phyloP scores from a whole-genome alignment of 2,113 vertebrate genomes.

The Cottus gobio region DNA sequence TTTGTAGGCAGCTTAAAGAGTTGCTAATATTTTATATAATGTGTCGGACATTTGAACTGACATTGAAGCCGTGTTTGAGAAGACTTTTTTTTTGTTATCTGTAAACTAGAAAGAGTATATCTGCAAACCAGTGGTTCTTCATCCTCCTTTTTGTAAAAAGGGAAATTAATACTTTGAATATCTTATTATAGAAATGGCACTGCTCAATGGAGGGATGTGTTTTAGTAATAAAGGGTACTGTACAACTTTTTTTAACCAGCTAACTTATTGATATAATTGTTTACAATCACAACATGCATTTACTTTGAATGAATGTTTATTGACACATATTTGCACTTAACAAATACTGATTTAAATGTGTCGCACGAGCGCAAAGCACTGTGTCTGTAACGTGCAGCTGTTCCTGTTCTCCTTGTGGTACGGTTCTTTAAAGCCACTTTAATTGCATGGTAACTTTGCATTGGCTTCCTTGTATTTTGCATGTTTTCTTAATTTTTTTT shows the following conservation, averaged over 20 bases:
- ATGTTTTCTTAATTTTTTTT: constrained; percentile 19
- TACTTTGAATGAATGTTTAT: constrained; percentile 21
- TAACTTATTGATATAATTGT: constrained; percentile 21
- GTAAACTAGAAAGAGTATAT: neutral
- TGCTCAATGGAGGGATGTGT: neutral
- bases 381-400: constrained; percentile 14
- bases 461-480: constrained; percentile 4
- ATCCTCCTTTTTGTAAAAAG: neutral
- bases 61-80: constrained; percentile 11
- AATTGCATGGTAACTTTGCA: constrained; percentile 7
- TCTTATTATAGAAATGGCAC: neutral
- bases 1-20: neutral
- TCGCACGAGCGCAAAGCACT: constrained; percentile 21
- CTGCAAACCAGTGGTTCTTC: constrained; percentile 12
- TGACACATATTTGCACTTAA: constrained; percentile 31
- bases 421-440: neutral
- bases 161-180: neutral
- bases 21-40: constrained; percentile 14
- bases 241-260: neutral
- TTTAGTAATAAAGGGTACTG: constrained; percentile 26
- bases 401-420: constrained; percentile 18
- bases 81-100: neutral
- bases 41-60: neutral
- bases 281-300: constrained; percentile 6
- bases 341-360: constrained; percentile 29